Percentiles rank a stretch among this genome's conserved stretches.
Evolutionary conservation across 2,113 vertebrate species (phyloP).

Genomic region (Heptranchias perlo): DNA sequence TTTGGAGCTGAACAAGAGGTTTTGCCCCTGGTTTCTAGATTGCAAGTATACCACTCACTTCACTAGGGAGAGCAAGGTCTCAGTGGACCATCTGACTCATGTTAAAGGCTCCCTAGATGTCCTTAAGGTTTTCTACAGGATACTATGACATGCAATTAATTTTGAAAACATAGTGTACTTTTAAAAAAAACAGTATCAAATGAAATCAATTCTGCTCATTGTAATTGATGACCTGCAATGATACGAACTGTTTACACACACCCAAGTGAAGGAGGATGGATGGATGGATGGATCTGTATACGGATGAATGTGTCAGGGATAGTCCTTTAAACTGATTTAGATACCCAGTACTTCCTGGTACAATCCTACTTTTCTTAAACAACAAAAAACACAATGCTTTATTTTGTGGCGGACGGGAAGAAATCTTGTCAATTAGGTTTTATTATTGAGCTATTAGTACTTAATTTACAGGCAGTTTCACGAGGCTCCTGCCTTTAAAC

Average conservation of each 20-base stretch:
- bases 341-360: background rate
- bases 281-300: background rate
- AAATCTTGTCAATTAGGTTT: background rate
- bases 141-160: background rate
- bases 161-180: background rate
- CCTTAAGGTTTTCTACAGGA: background rate
- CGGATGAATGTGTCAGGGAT: background rate
- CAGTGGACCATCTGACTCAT: background rate
- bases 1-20: background rate
- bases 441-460: background rate
- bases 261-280: background rate
- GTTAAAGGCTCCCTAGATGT: background rate
- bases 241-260: background rate
- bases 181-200: background rate
- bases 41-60: background rate
- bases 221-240: background rate
- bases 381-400: background rate
- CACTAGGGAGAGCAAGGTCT: too few species aligned
- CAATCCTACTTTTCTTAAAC: background rate
- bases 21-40: background rate
- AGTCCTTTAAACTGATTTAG: background rate
- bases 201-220: background rate
- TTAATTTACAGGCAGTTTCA: background rate
- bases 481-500: background rate
- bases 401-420: background rate